Base-by-base conservation (phyloP, 53 echinoderm and acorn worm species). In the Astropecten irregularis region DNA sequence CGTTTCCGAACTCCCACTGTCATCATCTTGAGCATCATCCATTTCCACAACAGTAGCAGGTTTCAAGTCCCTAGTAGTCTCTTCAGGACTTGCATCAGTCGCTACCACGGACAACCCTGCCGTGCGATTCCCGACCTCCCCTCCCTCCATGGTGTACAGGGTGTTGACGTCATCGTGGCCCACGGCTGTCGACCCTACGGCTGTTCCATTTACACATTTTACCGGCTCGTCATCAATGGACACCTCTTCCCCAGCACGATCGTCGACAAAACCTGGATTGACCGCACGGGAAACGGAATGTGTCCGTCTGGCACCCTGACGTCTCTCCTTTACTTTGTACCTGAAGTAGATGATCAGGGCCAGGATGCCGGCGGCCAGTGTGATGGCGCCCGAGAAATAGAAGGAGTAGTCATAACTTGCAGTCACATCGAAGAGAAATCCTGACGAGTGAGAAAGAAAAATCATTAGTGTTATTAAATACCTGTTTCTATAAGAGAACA, bases 341-440 rank as follows among this genome's bases (percentile, higher is more conserved):
- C 26, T 40, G 32, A 52, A 50, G 53, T 71, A 51, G 34, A 71
- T 31, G 71, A 51, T 34, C 18, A 52, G 0, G 18, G 21, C 14
- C 32, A 64, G 16, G 34, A 64, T 33, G 19, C 50, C 50, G 6
- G 16, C 71, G 15, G 15, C 11, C 7, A 71, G 9, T 7, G 50
- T 31, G 21, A 20, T 44, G 49, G 51, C 51, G 32, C 71, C 71
- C 6, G 50, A 27, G 30, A 15, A 50, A 31, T 50, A 50, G 51
- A 50, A 71, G 5, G 71, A 49, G 31, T 49, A 71, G 7, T 71
- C 71, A 19, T 71, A 71, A 32, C 11, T 51, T 16, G 31, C 71
- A 2, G 49, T 71, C 49, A 16, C 51, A n/a, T 71, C 71, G 33
- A 27, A 50, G n/a, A 71, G 50, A 49, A 71, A 51, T 50, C 71